Percentiles rank a stretch among this genome's conserved stretches.
phyloP scores from a whole-genome alignment of 1,140 invertebrate genomes.

The Drosophila tristis region DNA sequence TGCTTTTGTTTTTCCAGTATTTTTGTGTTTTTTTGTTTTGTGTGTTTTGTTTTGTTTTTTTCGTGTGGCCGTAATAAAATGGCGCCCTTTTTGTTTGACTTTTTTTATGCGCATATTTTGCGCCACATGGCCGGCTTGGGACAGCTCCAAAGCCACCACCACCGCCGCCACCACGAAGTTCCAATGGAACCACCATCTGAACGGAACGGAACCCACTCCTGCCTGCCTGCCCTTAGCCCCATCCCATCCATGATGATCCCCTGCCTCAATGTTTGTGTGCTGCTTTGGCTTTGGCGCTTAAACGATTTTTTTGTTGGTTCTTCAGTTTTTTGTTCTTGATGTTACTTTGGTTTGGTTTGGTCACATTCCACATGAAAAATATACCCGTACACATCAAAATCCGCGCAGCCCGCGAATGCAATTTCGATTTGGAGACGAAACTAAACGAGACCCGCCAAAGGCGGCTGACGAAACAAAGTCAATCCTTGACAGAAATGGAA shows the following conservation, averaged over 20 bases:
- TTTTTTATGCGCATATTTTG: constrained; percentile 81
- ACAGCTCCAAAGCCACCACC: background rate
- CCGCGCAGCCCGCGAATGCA: constrained; percentile 45
- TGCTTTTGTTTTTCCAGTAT: constrained; percentile 41
- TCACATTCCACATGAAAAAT: constrained; percentile 53
- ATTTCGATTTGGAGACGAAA: constrained; percentile 39
- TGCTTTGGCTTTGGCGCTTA: constrained; percentile 49
- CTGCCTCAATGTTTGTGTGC: constrained; percentile 8
- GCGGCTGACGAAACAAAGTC: too few relatives aligned
- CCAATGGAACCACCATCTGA: background rate
- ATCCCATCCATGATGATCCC: background rate
- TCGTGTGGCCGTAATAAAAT: constrained; percentile 70
- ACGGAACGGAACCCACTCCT: constrained; percentile 1
- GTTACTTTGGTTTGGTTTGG: background rate
- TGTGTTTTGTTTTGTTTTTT: constrained; percentile 31
- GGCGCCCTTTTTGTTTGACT: constrained; percentile 72
- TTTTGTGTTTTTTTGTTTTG: constrained; percentile 14
- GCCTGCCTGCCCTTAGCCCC: constrained; percentile 5
- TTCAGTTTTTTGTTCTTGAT: constrained; percentile 6
- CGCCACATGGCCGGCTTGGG: constrained; percentile 70
- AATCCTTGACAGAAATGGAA: too few relatives aligned
- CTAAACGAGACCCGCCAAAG: too few relatives aligned
- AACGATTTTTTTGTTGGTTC: constrained; percentile 46
- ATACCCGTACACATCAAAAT: constrained; percentile 43
- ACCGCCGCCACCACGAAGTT: too few relatives aligned